Evolutionary conservation across 2,113 vertebrate species (phyloP).

Genomic region (Motacilla tschutschensis): DNA sequence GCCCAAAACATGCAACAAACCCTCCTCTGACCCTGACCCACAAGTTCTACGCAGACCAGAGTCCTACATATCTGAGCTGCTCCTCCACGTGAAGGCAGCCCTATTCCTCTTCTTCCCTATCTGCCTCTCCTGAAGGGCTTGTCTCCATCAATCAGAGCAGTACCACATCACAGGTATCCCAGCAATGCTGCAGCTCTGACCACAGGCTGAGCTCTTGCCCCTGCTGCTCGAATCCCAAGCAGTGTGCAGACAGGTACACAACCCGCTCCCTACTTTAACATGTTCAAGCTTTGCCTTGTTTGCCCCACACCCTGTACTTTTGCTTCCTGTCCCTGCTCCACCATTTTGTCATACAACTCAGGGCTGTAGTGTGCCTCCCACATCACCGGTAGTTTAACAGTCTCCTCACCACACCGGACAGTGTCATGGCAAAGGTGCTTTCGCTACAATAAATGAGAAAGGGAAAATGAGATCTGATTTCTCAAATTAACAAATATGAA

Average conservation of each 20-base stretch:
- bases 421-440: neutral
- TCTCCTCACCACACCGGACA: neutral
- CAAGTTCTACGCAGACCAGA: fast-evolving
- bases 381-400: neutral
- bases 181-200: neutral
- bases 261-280: neutral
- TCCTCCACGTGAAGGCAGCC: neutral
- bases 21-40: neutral
- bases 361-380: neutral
- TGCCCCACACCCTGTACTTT: fast-evolving
- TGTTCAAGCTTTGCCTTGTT: neutral
- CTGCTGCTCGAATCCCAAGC: neutral
- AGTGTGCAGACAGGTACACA: neutral
- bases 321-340: neutral
- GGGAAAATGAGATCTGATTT: neutral
- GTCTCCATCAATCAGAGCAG: fast-evolving
- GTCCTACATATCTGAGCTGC: neutral
- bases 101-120: neutral
- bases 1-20: neutral
- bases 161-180: neutral
- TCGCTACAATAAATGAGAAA: neutral
- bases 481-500: neutral
- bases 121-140: neutral
- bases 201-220: neutral
- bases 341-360: neutral